A percentile compares a stretch with the other conserved stretches of the same genome.
phyloP scores from a whole-genome alignment of 2,113 vertebrate genomes.

The Chaenogobius annularis region DNA sequence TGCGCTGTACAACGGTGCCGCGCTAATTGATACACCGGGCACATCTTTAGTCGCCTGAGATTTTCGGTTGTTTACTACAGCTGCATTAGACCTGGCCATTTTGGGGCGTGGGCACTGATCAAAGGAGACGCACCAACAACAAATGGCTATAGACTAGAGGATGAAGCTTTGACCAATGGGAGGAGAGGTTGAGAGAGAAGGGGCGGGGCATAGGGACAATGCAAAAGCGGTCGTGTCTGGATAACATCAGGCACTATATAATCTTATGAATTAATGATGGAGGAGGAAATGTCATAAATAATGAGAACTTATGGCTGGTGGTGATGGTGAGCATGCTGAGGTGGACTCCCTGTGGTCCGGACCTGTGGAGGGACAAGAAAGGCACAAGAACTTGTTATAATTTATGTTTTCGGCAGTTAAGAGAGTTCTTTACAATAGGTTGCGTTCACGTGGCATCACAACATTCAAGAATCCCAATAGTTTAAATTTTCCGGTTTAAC shows the following conservation, averaged over 20 bases:
- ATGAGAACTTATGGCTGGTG: constrained; percentile 32
- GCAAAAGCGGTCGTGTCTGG: constrained; percentile 43
- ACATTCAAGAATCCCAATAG: too few relatives aligned
- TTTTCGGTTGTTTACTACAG: neutral
- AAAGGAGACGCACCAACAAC: constrained; percentile 39
- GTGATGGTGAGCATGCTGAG: constrained; percentile 11
- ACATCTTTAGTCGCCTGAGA: too few relatives aligned
- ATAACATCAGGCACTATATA: constrained; percentile 43
- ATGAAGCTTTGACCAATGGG: constrained; percentile 23
- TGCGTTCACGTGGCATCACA: too few relatives aligned
- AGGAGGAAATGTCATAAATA: constrained; percentile 58
- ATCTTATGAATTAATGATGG: constrained; percentile 64
- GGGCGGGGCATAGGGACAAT: constrained; percentile 33
- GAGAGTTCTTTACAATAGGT: too few relatives aligned
- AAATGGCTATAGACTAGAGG: constrained; percentile 52
- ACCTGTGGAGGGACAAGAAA: neutral
- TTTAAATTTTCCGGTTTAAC: too few relatives aligned
- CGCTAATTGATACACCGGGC: too few relatives aligned
- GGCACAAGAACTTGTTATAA: neutral
- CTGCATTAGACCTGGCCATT: constrained; percentile 38
- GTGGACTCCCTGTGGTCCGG: neutral
- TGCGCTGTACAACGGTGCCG: too few relatives aligned
- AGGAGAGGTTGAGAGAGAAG: constrained; percentile 14
- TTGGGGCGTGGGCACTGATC: constrained; percentile 38
- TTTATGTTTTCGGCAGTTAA: neutral